These are phyloP conservation scores for Anolis sagrei DNA, from an alignment of 2,113 vertebrate species.

Conservation along the genomic window DNA sequence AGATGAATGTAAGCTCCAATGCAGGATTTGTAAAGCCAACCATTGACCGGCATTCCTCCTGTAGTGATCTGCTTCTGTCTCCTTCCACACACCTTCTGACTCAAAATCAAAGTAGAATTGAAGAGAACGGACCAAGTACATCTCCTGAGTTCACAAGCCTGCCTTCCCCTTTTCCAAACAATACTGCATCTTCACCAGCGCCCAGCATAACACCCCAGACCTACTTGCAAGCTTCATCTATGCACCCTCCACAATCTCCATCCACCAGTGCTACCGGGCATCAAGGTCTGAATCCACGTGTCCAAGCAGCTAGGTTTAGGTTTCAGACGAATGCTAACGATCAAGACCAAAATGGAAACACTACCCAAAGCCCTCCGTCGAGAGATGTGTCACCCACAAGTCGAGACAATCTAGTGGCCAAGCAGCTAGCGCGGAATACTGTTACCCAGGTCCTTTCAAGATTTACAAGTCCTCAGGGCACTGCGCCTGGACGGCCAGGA, in stretches of 20 bases:
- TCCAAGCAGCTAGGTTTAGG: slow-evolving; percentile 94
- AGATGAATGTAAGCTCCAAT: slow-evolving; percentile 72
- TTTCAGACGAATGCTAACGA: slow-evolving; percentile 90
- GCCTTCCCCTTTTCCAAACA: slow-evolving; percentile 58
- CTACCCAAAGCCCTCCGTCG: slow-evolving; percentile 88
- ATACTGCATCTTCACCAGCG: slow-evolving; percentile 52
- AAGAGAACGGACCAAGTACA: slow-evolving; percentile 87
- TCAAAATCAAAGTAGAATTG: slow-evolving; percentile 70
- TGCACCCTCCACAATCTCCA: slow-evolving; percentile 78
- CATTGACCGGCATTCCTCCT: slow-evolving; percentile 81
- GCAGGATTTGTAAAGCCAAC: slow-evolving; percentile 68
- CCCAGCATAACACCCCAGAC: slow-evolving; percentile 67
- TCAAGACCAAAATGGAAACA: slow-evolving; percentile 95
- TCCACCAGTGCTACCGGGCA: slow-evolving; percentile 76
- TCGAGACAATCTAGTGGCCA: slow-evolving; percentile 92
- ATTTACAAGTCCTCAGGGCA: slow-evolving; percentile 89
- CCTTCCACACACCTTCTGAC: slow-evolving; percentile 57
- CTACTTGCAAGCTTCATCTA: slow-evolving; percentile 55
- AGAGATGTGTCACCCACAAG: slow-evolving; percentile 93
- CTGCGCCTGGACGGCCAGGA: slow-evolving; percentile 76
- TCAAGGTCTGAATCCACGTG: slow-evolving; percentile 87
- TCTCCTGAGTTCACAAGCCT: slow-evolving; percentile 69
- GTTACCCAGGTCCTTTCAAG: slow-evolving; percentile 96
- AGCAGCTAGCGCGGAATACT: slow-evolving; percentile 95
- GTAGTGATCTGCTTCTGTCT: slow-evolving; percentile 78